Conservation (phyloP, 2,113 vertebrate species). For the Passer montanus region DNA sequence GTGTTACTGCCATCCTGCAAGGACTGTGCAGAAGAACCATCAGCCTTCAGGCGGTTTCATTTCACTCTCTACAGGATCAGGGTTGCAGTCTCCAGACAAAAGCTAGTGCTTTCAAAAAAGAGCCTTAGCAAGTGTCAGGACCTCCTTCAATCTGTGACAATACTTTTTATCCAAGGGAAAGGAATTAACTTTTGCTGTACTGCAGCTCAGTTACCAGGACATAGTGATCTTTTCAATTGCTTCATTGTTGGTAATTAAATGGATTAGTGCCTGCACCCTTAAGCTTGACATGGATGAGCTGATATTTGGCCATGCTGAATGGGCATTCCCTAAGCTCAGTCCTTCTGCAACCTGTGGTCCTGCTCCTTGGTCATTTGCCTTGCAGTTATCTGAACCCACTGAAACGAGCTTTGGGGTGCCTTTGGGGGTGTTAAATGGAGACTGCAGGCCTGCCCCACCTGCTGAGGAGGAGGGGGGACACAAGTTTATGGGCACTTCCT, state of each 20-base stretch:
- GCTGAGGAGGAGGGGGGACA: not conserved
- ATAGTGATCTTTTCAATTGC: not conserved
- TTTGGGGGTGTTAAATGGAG: not conserved
- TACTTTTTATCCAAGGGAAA: not conserved
- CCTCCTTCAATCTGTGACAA: not conserved
- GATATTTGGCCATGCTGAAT: fast-evolving
- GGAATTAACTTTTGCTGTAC: not conserved
- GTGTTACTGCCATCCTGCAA: not conserved
- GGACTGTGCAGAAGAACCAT: not conserved
- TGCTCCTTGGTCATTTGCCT: not conserved
- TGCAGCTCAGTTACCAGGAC: not conserved
- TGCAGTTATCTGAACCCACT: not conserved
- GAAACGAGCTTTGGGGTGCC: not conserved
- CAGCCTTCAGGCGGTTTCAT: not conserved
- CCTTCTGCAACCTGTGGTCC: not conserved
- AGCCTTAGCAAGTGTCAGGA: not conserved
- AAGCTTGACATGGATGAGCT: not conserved
- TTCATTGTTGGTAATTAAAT: not conserved
- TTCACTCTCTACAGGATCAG: not conserved
- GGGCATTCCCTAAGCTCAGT: not conserved
- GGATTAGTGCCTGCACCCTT: not conserved
- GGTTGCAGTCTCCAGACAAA: not conserved
- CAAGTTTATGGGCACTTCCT: fast-evolving
- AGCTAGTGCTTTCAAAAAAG: not conserved
- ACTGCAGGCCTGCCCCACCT: not conserved